These are phyloP conservation scores for Pandion haliaetus DNA, from an alignment of 2,113 vertebrate genomes.

Conservation along the genomic window DNA sequence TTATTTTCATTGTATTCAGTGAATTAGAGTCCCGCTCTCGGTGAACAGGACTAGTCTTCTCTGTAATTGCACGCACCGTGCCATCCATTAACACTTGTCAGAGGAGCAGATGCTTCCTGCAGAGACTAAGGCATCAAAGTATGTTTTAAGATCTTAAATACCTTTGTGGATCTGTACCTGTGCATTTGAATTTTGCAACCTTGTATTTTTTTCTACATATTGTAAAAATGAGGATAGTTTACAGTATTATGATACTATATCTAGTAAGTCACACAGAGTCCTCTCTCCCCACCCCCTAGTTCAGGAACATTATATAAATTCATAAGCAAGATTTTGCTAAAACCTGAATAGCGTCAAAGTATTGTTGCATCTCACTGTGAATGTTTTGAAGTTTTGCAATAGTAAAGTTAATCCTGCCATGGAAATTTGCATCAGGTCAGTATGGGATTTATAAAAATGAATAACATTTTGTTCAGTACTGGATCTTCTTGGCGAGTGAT, in stretches of 20 bases:
- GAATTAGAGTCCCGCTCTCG: not conserved
- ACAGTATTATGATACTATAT: not conserved
- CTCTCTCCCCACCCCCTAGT: not conserved
- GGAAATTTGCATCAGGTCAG: not conserved
- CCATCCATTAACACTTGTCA: not conserved
- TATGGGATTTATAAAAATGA: not conserved
- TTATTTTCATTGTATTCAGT: not conserved
- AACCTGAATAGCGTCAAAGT: not conserved
- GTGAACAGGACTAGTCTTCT: not conserved
- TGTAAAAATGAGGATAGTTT: not conserved
- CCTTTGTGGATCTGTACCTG: not conserved
- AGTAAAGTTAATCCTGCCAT: not conserved
- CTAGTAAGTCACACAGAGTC: not conserved
- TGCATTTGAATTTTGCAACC: not conserved
- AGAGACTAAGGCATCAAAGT: not conserved
- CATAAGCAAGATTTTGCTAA: not conserved
- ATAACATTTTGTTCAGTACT: not conserved
- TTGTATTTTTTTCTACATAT: not conserved
- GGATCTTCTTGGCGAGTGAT: not conserved
- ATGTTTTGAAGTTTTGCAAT: not conserved
- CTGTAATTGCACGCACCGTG: accelerated
- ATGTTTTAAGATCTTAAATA: not conserved
- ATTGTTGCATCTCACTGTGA: not conserved
- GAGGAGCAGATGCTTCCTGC: not conserved
- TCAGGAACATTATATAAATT: not conserved